Conservation (phyloP, 2,113 vertebrate species). For the Petroica traversi region DNA sequence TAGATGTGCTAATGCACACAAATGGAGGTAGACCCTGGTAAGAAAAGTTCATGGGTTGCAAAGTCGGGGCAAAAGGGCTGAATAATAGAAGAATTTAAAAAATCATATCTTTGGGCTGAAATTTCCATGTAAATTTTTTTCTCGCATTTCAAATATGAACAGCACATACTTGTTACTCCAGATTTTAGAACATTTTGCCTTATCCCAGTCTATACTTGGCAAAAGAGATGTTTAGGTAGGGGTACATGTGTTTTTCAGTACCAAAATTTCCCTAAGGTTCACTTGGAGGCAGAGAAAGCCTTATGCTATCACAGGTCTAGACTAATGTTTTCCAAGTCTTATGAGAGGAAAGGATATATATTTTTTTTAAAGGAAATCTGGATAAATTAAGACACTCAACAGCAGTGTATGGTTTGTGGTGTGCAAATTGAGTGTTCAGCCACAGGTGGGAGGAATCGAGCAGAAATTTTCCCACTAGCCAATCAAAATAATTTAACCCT, state of each 20-base stretch:
- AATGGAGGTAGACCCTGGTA: background rate
- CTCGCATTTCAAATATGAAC: background rate
- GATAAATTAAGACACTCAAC: background rate
- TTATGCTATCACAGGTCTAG: background rate
- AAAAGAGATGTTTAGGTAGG: background rate
- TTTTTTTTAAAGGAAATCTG: background rate
- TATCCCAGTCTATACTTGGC: background rate
- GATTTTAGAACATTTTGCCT: background rate
- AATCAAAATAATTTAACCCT: background rate
- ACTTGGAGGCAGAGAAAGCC: background rate
- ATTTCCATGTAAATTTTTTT: background rate
- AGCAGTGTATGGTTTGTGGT: background rate
- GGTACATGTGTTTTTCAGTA: background rate
- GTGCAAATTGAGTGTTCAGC: background rate
- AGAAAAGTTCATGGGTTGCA: background rate
- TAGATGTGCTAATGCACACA: background rate
- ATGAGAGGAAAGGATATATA: background rate
- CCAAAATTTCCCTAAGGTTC: background rate
- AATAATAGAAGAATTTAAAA: background rate
- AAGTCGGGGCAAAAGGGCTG: fast-evolving
- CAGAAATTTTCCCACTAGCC: background rate
- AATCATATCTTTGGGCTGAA: background rate
- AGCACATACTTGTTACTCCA: background rate
- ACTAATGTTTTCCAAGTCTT: background rate
- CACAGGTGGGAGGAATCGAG: background rate